Evolutionary conservation across 1,140 invertebrate genomes (phyloP), one percentile per base, ranked within the genome.

Genomic region (Drosophila malerkotliana): DNA sequence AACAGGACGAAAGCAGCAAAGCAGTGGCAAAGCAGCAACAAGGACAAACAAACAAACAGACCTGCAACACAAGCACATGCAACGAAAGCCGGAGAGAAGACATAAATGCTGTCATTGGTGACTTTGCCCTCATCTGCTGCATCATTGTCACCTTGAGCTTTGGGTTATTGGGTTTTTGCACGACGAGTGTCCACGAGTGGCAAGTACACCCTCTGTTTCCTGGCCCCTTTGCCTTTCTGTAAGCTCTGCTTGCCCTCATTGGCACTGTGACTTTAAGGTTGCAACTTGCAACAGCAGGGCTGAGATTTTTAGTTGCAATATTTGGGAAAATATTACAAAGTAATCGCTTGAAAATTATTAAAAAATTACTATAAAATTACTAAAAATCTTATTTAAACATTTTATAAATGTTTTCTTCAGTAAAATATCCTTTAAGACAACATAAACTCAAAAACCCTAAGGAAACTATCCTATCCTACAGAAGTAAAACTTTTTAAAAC

Each of bases 141-240:
- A 85, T 85, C 81, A 80, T 84, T 84, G 80, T 84, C 80, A 84
- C 81, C 81, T 84, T 84, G 81, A 84, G 81, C 81, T 84, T 69
- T 84, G 67, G 81, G 80, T 84, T 84, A 84, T 84, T 84, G 81
- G 81, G 81, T 85, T 85, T 85, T 85, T 77, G 52, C 77, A 80
- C 81, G 14, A 18, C 41, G 15, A 44, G 41, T 44, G 41, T 44
- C 41, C 41, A 44, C 41, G 41, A 44, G 41, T 44, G 14, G 9
- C 49, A 10, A 18, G 28, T n/a, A 34, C 14, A 4, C 51, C 14
- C 51, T 28, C 4, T 15, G 2, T 3, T 4, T 7, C 41, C 41
- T 18, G 0, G 1, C 14, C 8, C 2, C 41, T 18, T 45, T 53
- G 59, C 4, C 10, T 3, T 4, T 37, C 10, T 37, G 12, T 37